Evolutionary conservation across 2,888 invertebrate species (phyloP), one percentile per base, ranked within the genome.

Genomic region (Andrena bucephala): DNA sequence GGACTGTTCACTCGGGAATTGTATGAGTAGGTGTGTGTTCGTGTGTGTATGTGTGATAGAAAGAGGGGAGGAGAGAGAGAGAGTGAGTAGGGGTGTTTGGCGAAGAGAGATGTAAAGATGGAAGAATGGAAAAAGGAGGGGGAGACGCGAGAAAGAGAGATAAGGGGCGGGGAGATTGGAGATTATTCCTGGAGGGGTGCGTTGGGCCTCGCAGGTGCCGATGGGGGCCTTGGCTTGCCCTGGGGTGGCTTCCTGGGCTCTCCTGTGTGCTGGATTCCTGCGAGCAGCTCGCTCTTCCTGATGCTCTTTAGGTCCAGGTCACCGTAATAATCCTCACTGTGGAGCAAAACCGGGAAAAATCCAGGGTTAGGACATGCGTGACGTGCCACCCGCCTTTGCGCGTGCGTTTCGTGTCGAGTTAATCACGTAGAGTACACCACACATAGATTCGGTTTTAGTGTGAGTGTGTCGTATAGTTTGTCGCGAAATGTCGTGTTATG

Each of bases 321-420:
- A 90, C 98, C 98, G 94, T 98, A 98, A 96, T 98, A 98, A 96
- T 98, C 98, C 96, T 98, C 98, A 96, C 98, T 98, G 97, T 96
- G 96, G 95, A 94, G 89, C 92, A 92, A 81, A 93, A 92, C 87
- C 89, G 90, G 91, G 88, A 91, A 89, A 90, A 89, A 87, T 85
- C 89, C 89, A 88, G 89, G 73, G 89, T 93, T 87, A 92, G 86
- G 89, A 89, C 88, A 89, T 90, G 87, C 88, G 73, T 78, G 86
- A 81, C 69, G 87, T 76, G 81, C 84, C 60, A 77, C 29, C 69
- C 72, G 72, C 57, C 50, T 52, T 42, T 60, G 8, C 33, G 6
- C 33, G 80, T 81, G 81, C 75, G 20, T 50, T 77, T 68, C 54
- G 71, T 81, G 76, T 68, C 48, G 29, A 66, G 77, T 83, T 83